A percentile compares a stretch with the other conserved stretches of the same genome.
Evolutionary conservation across 2,888 invertebrate genomes (phyloP).

Genomic region (Agrypnus murinus): DNA sequence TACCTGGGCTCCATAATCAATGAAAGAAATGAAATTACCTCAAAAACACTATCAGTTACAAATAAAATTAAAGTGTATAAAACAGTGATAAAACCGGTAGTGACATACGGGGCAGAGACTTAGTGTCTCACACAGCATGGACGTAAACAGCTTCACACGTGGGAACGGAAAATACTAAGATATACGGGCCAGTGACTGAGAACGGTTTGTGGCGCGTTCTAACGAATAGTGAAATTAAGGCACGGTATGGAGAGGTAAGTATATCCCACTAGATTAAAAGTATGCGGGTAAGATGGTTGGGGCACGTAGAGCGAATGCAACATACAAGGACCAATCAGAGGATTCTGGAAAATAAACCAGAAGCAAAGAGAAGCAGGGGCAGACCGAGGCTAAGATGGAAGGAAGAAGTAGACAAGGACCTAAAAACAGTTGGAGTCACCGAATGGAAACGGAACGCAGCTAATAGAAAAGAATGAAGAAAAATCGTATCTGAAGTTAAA

Average conservation of each 20-base stretch:
- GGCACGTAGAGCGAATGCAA: too few species aligned
- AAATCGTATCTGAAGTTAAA: too few species aligned
- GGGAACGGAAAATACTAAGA: conserved; percentile 15
- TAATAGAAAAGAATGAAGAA: conserved; percentile 1
- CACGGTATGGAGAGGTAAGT: not conserved
- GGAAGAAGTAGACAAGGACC: too few species aligned
- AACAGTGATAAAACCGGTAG: too few species aligned
- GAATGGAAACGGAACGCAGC: conserved; percentile 11
- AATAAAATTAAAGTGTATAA: too few species aligned
- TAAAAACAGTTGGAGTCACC: conserved; percentile 2
- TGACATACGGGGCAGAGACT: too few species aligned
- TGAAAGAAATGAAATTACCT: too few species aligned
- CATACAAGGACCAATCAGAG: conserved; percentile 7
- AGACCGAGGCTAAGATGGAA: too few species aligned
- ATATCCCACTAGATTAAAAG: conserved; percentile 13
- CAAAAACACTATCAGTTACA: too few species aligned
- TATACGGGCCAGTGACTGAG: conserved; percentile 7
- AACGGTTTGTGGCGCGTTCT: not conserved
- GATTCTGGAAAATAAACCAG: not conserved
- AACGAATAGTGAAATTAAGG: too few species aligned
- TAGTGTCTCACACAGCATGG: not conserved
- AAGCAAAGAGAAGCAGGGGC: conserved; percentile 9
- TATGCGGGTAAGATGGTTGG: conserved; percentile 10
- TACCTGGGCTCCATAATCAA: too few species aligned
- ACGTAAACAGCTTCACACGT: conserved; percentile 5